These are phyloP conservation scores for Drosophila setifemur DNA, from an alignment of 1,140 invertebrate species.

Conservation along the genomic window DNA sequence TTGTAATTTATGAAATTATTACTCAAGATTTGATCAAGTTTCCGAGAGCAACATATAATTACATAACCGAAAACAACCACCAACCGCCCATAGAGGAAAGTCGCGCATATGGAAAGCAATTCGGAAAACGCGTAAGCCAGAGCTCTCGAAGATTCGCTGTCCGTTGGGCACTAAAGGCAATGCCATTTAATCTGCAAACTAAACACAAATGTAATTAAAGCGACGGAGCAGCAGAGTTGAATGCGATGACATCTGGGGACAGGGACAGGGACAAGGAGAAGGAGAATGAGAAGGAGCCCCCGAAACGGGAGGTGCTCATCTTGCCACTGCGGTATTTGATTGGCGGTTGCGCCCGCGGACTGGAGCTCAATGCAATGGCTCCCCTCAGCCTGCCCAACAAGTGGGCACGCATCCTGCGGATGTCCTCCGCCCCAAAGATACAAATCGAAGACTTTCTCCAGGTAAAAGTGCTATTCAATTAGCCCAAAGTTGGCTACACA, in stretches of 20 bases:
- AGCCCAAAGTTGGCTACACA: not conserved
- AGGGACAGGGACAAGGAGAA: conserved; percentile 6
- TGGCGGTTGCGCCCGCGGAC: conserved; percentile 57
- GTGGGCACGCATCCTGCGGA: conserved; percentile 84
- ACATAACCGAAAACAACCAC: not conserved
- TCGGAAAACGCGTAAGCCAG: not conserved
- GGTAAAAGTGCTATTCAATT: conserved; percentile 68
- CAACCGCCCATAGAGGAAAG: not conserved
- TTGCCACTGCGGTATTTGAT: conserved; percentile 68
- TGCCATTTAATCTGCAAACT: conserved; percentile 21
- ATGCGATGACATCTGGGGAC: conserved; percentile 19
- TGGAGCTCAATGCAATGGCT: conserved; percentile 74
- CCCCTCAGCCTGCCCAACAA: conserved; percentile 83
- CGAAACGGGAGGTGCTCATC: conserved; percentile 63
- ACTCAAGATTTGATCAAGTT: no score
- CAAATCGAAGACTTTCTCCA: conserved; percentile 83
- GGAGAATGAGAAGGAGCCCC: conserved; percentile 34
- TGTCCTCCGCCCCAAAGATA: conserved; percentile 79
- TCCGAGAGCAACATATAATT: no score
- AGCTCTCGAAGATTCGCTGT: conserved; percentile 3
- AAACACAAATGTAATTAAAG: conserved; percentile 48
- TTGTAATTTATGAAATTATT: no score
- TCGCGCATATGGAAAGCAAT: not conserved
- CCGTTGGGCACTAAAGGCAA: not conserved
- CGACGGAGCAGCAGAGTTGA: no score